Conservation (phyloP, 2,888 invertebrate species). For the Dryomyza anilis region DNA sequence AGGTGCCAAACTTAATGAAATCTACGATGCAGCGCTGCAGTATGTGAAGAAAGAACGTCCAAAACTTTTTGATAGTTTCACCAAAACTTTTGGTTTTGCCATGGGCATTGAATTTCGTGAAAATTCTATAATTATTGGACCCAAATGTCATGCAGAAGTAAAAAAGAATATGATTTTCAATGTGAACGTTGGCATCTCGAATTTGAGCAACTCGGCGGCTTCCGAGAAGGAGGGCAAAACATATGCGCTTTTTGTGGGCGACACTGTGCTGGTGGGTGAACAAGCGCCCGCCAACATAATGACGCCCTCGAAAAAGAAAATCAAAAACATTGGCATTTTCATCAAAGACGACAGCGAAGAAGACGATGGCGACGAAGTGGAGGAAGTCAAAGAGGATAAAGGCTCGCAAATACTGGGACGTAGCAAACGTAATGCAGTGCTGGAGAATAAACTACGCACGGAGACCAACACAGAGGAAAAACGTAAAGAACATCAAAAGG, state of each 20-base stretch:
- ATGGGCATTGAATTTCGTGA: conserved; percentile 99
- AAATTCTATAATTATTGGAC: conserved; percentile 87
- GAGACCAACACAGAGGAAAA: conserved; percentile 98
- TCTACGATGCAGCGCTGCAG: conserved; percentile 82
- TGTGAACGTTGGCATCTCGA: conserved; percentile 89
- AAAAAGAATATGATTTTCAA: conserved; percentile 97
- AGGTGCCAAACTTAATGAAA: conserved; percentile 81
- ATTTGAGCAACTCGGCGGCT: conserved; percentile 80
- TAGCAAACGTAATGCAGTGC: conserved; percentile 86
- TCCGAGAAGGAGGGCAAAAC: conserved; percentile 85
- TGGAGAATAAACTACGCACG: conserved; percentile 90
- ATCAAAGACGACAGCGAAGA: conserved; percentile 88
- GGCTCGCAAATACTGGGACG: conserved; percentile 62
- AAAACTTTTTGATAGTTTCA: conserved; percentile 83
- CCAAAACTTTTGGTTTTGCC: conserved; percentile 95
- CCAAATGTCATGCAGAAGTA: conserved; percentile 79
- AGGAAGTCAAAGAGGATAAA: conserved; percentile 74
- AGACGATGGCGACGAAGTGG: conserved; percentile 79
- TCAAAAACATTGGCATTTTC: conserved; percentile 94
- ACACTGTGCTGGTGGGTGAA: conserved; percentile 95
- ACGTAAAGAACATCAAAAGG: conserved; percentile 94
- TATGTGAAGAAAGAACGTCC: conserved; percentile 88
- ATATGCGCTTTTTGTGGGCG: conserved; percentile 94
- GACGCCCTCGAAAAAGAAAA: conserved; percentile 91
- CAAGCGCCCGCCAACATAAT: conserved; percentile 83